Percentiles rank a stretch among this genome's conserved stretches.
Evolutionary conservation across 1,140 invertebrate species (phyloP).

Genomic region (Globodera ellingtonae): DNA sequence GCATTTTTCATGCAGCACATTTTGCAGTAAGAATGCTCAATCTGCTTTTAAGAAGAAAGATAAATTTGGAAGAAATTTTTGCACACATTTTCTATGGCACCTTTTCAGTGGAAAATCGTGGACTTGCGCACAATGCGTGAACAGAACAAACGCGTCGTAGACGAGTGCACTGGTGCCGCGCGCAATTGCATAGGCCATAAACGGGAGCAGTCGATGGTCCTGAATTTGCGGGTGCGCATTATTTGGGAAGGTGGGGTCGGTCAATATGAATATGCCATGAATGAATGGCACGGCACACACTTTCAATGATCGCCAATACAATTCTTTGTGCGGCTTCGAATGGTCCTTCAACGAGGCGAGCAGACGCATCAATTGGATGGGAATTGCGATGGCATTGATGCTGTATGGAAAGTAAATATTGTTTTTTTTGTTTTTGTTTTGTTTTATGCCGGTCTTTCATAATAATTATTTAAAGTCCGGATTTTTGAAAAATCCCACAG

Average conservation of each 20-base stretch:
- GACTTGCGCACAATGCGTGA: slow-evolving; percentile 51
- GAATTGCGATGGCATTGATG: slow-evolving; percentile 41
- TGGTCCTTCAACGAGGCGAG: slow-evolving; percentile 48
- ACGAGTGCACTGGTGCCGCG: slow-evolving; percentile 32
- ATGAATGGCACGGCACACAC: slow-evolving; percentile 21
- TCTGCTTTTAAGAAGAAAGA: background rate
- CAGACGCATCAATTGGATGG: slow-evolving; percentile 43
- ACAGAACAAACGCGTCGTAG: slow-evolving; percentile 42
- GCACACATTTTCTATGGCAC: background rate
- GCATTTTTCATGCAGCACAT: slow-evolving; percentile 1
- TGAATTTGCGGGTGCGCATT: slow-evolving; percentile 8
- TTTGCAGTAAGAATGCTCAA: background rate
- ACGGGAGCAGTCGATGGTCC: slow-evolving; percentile 49
- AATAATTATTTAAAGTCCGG: no score
- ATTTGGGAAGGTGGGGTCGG: background rate
- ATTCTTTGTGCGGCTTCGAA: slow-evolving; percentile 50
- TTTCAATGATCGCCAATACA: slow-evolving; percentile 48
- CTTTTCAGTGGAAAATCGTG: slow-evolving; percentile 41
- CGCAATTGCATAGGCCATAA: slow-evolving; percentile 44
- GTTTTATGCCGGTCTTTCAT: no score
- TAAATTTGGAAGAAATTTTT: background rate
- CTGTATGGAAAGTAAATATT: slow-evolving; percentile 25
- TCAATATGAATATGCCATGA: slow-evolving; percentile 17
- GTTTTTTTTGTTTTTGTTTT: no score
- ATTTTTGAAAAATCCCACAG: no score